These are phyloP conservation scores for Adoxophyes honmai DNA, from an alignment of 1,140 invertebrate genomes.

Conservation along the genomic window DNA sequence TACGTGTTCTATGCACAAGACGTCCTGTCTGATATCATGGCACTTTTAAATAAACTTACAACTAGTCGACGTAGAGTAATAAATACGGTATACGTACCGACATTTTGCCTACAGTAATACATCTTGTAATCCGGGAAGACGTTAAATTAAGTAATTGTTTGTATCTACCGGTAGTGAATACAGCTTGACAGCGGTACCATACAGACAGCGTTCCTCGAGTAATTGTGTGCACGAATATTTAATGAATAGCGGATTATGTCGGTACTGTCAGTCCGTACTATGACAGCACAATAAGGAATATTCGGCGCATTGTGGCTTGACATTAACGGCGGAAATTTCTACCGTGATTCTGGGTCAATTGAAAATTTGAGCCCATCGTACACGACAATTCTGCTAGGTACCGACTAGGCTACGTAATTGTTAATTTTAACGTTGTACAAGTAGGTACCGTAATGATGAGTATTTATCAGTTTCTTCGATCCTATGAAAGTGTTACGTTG, in stretches of 20 bases:
- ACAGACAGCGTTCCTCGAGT: constrained; percentile 46
- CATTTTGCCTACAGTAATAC: too few relatives aligned
- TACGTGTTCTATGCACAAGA: too few relatives aligned
- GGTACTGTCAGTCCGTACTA: constrained; percentile 63
- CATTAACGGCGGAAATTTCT: constrained; percentile 37
- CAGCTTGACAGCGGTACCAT: constrained; percentile 48
- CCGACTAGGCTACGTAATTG: too few relatives aligned
- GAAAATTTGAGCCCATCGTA: neutral
- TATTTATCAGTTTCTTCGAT: too few relatives aligned
- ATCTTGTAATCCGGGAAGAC: neutral
- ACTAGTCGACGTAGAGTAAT: too few relatives aligned
- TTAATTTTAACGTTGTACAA: too few relatives aligned
- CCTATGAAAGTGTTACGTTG: too few relatives aligned
- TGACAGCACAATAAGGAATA: constrained; percentile 66
- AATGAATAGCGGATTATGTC: constrained; percentile 68
- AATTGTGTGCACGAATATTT: constrained; percentile 63
- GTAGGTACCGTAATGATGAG: too few relatives aligned
- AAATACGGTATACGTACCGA: too few relatives aligned
- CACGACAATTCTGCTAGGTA: too few relatives aligned
- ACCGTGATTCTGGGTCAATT: neutral
- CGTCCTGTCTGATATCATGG: too few relatives aligned
- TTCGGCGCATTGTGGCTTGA: constrained; percentile 52
- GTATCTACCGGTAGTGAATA: constrained; percentile 36
- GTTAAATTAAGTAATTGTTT: constrained; percentile 60
- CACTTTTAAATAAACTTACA: too few relatives aligned